Base-by-base conservation (phyloP, 2,113 vertebrate species). In the Alethe castanea region DNA sequence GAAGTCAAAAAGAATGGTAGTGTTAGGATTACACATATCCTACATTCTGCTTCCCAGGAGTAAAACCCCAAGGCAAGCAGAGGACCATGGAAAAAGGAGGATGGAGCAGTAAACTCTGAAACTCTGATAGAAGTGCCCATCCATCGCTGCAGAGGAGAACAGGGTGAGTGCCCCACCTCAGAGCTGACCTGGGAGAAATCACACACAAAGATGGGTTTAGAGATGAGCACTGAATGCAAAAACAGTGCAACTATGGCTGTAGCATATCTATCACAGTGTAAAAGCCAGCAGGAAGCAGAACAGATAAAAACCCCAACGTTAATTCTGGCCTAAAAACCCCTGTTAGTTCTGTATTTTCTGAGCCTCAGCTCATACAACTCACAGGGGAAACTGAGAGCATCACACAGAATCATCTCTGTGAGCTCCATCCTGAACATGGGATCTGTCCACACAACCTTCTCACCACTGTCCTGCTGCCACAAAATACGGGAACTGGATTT, bases 401-500 rank as follows among this genome's bases (percentile, higher is more conserved):
- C 78, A 19, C 16, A 11, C 13, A 54, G 13, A 50, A 23, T 8
- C 38, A 35, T 3, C 56, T 33, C 29, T 3, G 23, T 0, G 16
- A 93, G 35, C 42, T 33, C 33, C 52, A 77, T 5, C 45, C 56
- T 83, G 54, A 19, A 62, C 29, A 26, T 11, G 4, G 8, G 10
- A 19, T 26, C 33, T 64, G 45, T 9, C 45, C 74, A 44, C 3
- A 40, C 10, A 35, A 35, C 35, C 69, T 66, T 3, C 57, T 61
- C 59, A 38, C 47, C 40, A 25, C 28, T 4, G 9, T 20, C 74
- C 73, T 74, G 88, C 23, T 61, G 28, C 52, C 47, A 54, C 5
- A 69, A 40, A 45, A n/a, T 0, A 19, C 9, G 3, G 5, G 8
- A 3, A 1, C 28, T 26, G 14, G 0, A 47, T 18, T 14, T 16